phyloP scores from a whole-genome alignment of 2,888 invertebrate species.

The Crematogaster levior region DNA sequence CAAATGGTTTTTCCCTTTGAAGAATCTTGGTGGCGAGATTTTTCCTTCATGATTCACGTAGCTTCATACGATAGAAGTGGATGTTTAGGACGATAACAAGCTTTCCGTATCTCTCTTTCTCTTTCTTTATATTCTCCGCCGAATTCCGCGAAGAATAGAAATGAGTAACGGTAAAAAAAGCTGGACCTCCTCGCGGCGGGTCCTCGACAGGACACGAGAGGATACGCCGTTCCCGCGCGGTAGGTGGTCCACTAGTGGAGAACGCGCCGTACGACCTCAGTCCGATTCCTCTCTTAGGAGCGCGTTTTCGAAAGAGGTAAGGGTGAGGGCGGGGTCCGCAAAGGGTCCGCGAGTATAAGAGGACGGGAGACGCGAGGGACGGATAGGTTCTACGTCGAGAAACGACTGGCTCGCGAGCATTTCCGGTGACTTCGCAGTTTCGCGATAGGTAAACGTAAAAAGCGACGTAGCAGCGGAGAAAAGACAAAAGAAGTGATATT shows the following conservation, averaged over 20 bases:
- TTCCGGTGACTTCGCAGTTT: slow-evolving; percentile 48
- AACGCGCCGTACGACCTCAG: slow-evolving; percentile 5
- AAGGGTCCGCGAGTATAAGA: background rate
- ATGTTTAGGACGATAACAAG: background rate
- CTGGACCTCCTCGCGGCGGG: slow-evolving; percentile 30
- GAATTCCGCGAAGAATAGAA: slow-evolving; percentile 51
- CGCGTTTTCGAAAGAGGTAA: slow-evolving; percentile 23
- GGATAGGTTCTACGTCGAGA: background rate
- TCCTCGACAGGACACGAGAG: slow-evolving; percentile 45
- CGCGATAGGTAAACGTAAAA: slow-evolving; percentile 15
- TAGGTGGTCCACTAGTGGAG: slow-evolving; percentile 47
- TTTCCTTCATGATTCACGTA: background rate
- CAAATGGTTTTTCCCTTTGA: background rate
- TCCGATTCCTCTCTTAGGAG: slow-evolving; percentile 16
- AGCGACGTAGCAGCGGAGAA: slow-evolving; percentile 40
- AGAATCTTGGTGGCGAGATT: background rate
- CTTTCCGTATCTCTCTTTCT: background rate
- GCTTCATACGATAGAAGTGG: background rate
- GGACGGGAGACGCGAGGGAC: background rate
- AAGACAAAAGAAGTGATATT: slow-evolving; percentile 60
- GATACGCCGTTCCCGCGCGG: slow-evolving; percentile 45
- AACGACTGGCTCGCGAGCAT: slow-evolving; percentile 14
- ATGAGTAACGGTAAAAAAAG: slow-evolving; percentile 47
- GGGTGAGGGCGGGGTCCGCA: background rate
- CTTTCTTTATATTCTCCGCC: background rate